Conservation (phyloP, 2,888 invertebrate genomes). For the Actias luna region DNA sequence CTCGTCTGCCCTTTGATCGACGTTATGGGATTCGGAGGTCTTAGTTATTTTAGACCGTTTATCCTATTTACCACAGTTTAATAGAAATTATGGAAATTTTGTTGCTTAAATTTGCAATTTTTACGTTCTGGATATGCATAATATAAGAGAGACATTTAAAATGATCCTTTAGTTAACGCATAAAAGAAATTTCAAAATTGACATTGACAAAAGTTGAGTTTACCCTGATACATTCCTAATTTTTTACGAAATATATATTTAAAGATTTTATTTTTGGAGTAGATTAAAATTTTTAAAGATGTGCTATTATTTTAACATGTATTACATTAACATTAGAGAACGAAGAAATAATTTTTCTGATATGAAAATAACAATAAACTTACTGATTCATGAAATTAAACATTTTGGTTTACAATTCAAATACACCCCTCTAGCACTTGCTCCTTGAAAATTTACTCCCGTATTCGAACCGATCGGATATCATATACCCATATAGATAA, state of each 20-base stretch:
- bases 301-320: no score
- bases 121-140: background rate
- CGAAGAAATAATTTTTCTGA: background rate
- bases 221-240: no score
- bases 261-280: no score
- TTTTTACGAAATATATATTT: no score
- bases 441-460: slow-evolving; percentile 54
- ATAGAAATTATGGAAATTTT: background rate
- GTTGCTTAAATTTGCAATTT: background rate
- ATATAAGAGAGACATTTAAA: no score
- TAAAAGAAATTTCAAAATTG: background rate
- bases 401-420: slow-evolving; percentile 25
- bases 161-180: no score
- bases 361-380: background rate
- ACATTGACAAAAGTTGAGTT: no score
- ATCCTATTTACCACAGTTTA: slow-evolving; percentile 1
- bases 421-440: slow-evolving; percentile 43
- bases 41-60: slow-evolving; percentile 10
- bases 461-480: slow-evolving; percentile 22
- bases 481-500: slow-evolving; percentile 40
- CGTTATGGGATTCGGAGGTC: slow-evolving; percentile 29
- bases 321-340: background rate
- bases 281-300: no score
- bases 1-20: slow-evolving; percentile 44
- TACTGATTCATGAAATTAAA: background rate